A percentile compares a stretch with the other conserved stretches of the same genome.
Evolutionary conservation across 2,113 vertebrate genomes (phyloP).

Genomic region (Pedetes capensis): DNA sequence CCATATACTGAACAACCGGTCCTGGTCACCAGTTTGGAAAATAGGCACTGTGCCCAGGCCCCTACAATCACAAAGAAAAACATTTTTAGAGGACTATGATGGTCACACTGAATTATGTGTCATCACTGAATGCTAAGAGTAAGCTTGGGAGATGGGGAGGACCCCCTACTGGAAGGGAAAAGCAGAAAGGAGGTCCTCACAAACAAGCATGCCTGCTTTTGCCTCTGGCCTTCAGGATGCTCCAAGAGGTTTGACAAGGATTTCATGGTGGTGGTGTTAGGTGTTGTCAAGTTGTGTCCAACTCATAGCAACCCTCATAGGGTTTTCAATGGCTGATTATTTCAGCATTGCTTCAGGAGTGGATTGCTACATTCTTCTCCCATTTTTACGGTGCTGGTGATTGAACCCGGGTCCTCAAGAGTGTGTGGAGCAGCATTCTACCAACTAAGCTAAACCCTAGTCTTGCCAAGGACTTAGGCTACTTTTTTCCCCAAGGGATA

Average conservation of each 20-base stretch:
- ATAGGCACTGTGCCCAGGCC: constrained; percentile 28
- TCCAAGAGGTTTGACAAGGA: background rate
- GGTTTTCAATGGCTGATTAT: too few relatives aligned
- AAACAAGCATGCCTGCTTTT: background rate
- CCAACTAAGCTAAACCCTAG: too few relatives aligned
- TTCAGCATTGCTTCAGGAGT: too few relatives aligned
- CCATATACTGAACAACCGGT: constrained; percentile 34
- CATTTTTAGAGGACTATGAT: background rate
- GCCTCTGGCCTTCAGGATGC: background rate
- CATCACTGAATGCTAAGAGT: background rate
- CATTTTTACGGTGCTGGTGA: too few relatives aligned
- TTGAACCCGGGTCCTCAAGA: too few relatives aligned
- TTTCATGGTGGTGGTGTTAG: too few relatives aligned
- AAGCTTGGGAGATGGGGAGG: background rate
- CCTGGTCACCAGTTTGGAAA: constrained; percentile 31
- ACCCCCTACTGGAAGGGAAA: background rate
- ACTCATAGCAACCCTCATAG: too few relatives aligned
- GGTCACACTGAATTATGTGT: background rate
- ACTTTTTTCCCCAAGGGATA: background rate
- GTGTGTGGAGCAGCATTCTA: too few relatives aligned
- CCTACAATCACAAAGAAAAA: background rate
- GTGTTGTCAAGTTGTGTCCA: too few relatives aligned
- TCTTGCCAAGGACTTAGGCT: background rate
- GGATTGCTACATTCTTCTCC: too few relatives aligned
- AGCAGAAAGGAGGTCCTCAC: background rate